Evolutionary conservation across 2,888 invertebrate species (phyloP), one percentile per base, ranked within the genome.

Genomic region (Nemotelus nigrinus): DNA sequence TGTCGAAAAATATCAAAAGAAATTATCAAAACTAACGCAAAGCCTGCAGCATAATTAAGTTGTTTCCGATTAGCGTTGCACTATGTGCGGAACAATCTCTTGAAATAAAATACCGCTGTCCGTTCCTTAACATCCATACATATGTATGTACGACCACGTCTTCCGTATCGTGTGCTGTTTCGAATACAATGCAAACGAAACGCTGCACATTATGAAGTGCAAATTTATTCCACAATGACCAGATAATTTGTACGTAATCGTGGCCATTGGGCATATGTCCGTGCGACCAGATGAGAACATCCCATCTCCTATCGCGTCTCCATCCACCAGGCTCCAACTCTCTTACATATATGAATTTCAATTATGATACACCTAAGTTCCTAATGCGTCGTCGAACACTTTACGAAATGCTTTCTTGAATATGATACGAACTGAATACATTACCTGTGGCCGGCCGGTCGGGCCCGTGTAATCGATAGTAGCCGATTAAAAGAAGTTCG

Each of bases 161-260:
- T 25, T 25, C 25, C 25, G 25, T 25, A 25, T 25, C 25, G 25
- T 25, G 25, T 25, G 25, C 25, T 25, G 25, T 25, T 25, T 25
- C 25, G 25, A 25, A 25, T 25, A 25, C 25, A 25, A 25, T 25
- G 25, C 25, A 25, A 25, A 25, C 25, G 25, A 25, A 25, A 25
- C 25, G 25, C 1, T 25, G 25, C 25, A 25, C 25, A 25, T 74
- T 57, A 74, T 74, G 63, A 74, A 60, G 74, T 63, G 74, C 63
- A 74, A 74, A 74, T 74, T 74, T 74, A 74, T 74, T 74, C 74
- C 48, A 48, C 7, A 44, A 57, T 58, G 63, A 60, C 74, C 25
- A 25, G 57, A 63, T 60, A 74, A 74, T 74, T 74, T 74, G 74
- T 74, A 74, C 74, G 63, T 74, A 60, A 74, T 74, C 74, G 63